Base-by-base conservation (phyloP, 2,113 vertebrate genomes). In the Eptatretus burgeri region DNA sequence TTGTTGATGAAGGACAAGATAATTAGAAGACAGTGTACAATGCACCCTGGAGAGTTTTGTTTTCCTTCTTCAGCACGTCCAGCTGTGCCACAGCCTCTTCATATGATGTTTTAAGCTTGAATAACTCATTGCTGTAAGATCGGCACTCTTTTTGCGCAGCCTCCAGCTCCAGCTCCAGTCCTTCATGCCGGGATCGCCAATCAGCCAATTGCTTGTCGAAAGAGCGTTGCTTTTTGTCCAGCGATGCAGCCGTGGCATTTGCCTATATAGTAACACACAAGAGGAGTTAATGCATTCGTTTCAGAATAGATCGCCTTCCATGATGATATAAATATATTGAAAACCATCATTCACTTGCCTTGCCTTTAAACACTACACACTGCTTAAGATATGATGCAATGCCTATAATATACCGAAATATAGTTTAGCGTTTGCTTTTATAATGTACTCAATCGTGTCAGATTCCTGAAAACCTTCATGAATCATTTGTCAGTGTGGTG, bases 161-260 rank as follows among this genome's bases (percentile, higher is more conserved):
- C 50, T 74, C 75, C 49, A 71, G 68, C 52, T 81, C 74, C 16
- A 78, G 69, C 50, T 76, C 71, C 63, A 81, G 68, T 64, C 77
- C 73, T 70, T 78, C 72, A 1, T 71, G 70, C 68, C 75, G 77
- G 67, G 77, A 74, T 71, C 74, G 73, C 77, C 74, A 70, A 69
- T 78, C 72, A 0, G 70, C 70, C 41, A 78, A 70, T 69, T 75
- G 71, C 70, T 80, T 78, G 68, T 76, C 74, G 11, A 79, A 80
- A 65, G 67, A 66, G 14, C 71, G 67, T 64, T 77, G 76, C 68
- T 76, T 75, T 70, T 82, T 82, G 66, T 81, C 75, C 67, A 77
- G 74, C 51, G 70, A 73, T 2, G 74, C 74, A 5, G 73, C 75
- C 9, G 77, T 74, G 12, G 74, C 74, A 2, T 65, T 79, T 69